Conservation (phyloP, 2,113 vertebrate genomes). For the Nestor notabilis region DNA sequence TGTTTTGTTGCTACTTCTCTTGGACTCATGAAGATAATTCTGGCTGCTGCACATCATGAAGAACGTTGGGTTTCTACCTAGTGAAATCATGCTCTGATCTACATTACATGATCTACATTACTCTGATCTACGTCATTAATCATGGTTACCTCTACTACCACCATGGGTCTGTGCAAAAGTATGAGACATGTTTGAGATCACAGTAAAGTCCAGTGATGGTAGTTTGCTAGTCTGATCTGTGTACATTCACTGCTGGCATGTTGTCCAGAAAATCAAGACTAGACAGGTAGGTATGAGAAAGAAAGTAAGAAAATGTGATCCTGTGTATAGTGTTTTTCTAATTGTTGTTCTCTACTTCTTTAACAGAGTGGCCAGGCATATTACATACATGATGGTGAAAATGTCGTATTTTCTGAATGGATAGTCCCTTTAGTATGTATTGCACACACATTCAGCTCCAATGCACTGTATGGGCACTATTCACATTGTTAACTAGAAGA, state of each 20-base stretch:
- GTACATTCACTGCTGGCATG: not conserved
- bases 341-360: constrained; percentile 20
- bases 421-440: constrained; percentile 86
- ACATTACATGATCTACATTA: not conserved
- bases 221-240: not conserved
- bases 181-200: not conserved
- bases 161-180: not conserved
- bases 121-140: not conserved
- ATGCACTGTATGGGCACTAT: fast-evolving
- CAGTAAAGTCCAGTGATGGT: not conserved
- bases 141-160: not conserved
- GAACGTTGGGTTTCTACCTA: not conserved
- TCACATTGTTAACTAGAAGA: not conserved
- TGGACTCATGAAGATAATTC: not conserved
- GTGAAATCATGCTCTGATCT: not conserved
- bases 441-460: not conserved
- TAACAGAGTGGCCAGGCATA: constrained; percentile 91
- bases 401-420: constrained; percentile 90
- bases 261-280: not conserved
- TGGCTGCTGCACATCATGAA: not conserved
- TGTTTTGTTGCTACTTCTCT: not conserved
- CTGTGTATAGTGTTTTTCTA: not conserved
- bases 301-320: not conserved
- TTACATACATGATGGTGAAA: constrained; percentile 92
- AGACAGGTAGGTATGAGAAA: not conserved